These are phyloP conservation scores for Tapera naevia DNA, from an alignment of 2,797 vertebrate species.

Conservation along the genomic window DNA sequence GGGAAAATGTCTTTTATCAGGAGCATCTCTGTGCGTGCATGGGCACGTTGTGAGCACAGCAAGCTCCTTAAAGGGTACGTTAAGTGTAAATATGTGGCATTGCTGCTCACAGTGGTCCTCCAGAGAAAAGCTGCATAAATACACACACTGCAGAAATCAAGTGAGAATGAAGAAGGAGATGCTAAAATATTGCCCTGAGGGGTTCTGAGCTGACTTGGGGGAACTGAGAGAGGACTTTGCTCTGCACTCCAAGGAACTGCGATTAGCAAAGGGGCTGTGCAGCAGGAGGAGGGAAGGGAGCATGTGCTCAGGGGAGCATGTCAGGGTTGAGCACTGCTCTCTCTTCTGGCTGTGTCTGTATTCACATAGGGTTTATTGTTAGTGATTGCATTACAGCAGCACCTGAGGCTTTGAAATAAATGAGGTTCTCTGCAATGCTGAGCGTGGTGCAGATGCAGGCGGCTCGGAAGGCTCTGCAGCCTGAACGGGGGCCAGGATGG, in stretches of 20 bases:
- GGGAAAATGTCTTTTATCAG: not conserved
- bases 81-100: not conserved
- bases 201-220: not conserved
- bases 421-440: not conserved
- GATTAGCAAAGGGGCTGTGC: accelerated
- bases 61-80: not conserved
- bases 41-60: not conserved
- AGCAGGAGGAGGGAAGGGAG: not conserved
- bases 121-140: not conserved
- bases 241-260: accelerated
- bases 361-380: not conserved
- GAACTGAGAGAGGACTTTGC: not conserved
- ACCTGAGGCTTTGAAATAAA: not conserved
- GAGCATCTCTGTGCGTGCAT: not conserved
- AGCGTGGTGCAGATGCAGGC: accelerated
- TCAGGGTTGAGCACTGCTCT: not conserved
- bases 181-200: not conserved
- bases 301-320: accelerated
- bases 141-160: not conserved
- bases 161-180: not conserved
- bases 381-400: not conserved
- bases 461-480: not conserved
- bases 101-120: not conserved
- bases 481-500: not conserved
- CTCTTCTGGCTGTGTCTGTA: accelerated